Evolutionary conservation across 2,888 invertebrate genomes (phyloP).

Genomic region (Odontothrips loti): DNA sequence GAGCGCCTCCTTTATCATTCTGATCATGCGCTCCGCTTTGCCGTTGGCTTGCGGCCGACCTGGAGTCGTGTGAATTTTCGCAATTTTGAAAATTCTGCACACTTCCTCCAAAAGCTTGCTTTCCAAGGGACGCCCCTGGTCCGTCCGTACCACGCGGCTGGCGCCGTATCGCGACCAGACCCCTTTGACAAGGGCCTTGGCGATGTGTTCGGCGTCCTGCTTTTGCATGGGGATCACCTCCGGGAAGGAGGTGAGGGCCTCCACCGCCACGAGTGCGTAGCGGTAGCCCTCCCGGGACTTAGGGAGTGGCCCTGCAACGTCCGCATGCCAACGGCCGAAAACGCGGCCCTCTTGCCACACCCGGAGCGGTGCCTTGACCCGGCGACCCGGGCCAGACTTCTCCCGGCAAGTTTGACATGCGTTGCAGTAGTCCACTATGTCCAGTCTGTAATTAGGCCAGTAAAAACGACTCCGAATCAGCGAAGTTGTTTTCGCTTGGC

Average conservation of each 20-base stretch:
- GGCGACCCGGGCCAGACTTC: neutral
- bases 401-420: neutral
- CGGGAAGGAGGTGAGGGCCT: neutral
- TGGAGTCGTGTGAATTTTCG: neutral
- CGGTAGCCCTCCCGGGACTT: neutral
- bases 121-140: neutral
- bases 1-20: neutral
- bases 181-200: neutral
- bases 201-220: neutral
- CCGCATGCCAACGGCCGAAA: constrained; percentile 4
- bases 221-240: neutral
- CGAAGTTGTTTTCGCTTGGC: neutral
- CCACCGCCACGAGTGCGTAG: neutral
- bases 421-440: neutral
- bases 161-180: neutral
- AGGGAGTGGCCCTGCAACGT: neutral
- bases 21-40: neutral
- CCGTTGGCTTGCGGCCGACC: constrained; percentile 2
- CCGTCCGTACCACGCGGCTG: neutral
- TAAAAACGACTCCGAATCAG: neutral
- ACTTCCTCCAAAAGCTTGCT: neutral
- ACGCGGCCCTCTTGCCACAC: neutral
- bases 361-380: neutral
- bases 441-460: neutral
- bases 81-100: neutral